Conservation (phyloP, 1,140 invertebrate genomes). For the Camponotus pennsylvanicus region DNA sequence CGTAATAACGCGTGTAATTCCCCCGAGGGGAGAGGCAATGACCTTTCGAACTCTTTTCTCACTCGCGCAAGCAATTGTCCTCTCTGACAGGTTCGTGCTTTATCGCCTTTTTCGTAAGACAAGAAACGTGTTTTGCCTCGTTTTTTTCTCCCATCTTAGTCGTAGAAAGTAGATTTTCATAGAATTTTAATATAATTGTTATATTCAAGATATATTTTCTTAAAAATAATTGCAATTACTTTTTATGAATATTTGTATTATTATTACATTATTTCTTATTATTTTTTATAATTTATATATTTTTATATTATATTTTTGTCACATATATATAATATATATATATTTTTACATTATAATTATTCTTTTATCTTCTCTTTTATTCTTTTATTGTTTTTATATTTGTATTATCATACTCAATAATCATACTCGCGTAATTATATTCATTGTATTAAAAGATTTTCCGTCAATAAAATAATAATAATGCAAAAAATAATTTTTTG, state of each 20-base stretch:
- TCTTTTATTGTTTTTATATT: neutral
- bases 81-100: slow-evolving; percentile 53
- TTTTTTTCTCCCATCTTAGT: neutral
- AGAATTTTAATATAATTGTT: neutral
- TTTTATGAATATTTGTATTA: neutral
- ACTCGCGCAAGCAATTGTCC: slow-evolving; percentile 52
- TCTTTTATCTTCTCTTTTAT: neutral
- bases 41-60: slow-evolving; percentile 66
- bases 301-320: neutral
- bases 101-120: slow-evolving; percentile 47
- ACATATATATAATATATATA: too few species aligned
- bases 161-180: neutral
- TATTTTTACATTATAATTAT: neutral
- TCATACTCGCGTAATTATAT: neutral
- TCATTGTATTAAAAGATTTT: neutral
- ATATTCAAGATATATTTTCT: neutral
- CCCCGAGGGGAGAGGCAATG: slow-evolving; percentile 58
- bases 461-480: neutral
- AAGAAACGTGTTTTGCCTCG: neutral
- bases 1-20: slow-evolving; percentile 14
- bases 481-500: neutral
- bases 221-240: neutral
- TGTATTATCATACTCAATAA: neutral
- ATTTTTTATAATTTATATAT: neutral
- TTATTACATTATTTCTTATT: neutral